Evolutionary conservation across 2,113 vertebrate genomes (phyloP).

Genomic region (Semnopithecus entellus): DNA sequence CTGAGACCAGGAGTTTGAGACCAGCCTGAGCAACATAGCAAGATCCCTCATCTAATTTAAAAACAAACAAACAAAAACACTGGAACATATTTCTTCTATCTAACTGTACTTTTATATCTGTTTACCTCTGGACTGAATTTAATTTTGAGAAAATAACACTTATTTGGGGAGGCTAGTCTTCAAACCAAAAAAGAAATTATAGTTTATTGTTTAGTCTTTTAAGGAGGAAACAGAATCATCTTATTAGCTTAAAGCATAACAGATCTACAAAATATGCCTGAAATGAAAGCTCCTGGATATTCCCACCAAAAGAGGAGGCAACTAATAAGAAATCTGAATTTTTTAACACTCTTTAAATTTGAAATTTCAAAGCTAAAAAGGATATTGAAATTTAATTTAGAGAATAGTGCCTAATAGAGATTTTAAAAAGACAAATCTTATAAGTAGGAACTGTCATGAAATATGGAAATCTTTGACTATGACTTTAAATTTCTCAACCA

Average conservation of each 20-base stretch:
- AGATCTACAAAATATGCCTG: background rate
- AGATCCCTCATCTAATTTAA: too few relatives aligned
- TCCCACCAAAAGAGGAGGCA: background rate
- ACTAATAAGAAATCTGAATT: background rate
- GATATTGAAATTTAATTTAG: background rate
- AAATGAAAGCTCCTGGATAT: background rate
- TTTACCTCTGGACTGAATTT: background rate
- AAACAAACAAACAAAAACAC: too few relatives aligned
- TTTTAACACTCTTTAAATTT: conserved; percentile 26
- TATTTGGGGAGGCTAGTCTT: background rate
- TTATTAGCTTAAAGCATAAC: background rate
- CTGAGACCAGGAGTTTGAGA: too few relatives aligned
- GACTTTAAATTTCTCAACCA: background rate
- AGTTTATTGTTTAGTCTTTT: background rate
- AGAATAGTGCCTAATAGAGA: background rate
- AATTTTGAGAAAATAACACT: background rate
- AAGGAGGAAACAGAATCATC: background rate
- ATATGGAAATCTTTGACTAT: background rate
- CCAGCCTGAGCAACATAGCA: too few relatives aligned
- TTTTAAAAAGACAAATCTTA: background rate
- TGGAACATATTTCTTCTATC: too few relatives aligned
- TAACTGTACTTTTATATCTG: too few relatives aligned
- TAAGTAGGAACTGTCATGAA: background rate
- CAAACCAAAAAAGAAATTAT: background rate
- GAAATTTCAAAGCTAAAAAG: background rate